Evolutionary conservation across 2,888 invertebrate species (phyloP).

Genomic region (Watsonalla binaria): DNA sequence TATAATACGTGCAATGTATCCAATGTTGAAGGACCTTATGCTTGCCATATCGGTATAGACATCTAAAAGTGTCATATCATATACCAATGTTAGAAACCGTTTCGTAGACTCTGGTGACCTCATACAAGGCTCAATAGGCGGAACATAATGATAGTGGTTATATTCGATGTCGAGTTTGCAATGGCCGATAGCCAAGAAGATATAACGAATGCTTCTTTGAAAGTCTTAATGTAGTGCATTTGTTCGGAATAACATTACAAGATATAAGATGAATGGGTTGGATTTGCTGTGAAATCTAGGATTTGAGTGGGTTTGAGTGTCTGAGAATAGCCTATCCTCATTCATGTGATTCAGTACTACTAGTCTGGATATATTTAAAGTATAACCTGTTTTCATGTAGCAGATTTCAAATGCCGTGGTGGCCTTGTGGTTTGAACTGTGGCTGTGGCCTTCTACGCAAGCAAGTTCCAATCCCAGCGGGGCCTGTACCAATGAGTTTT

Average conservation of each 20-base stretch:
- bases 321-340: not conserved
- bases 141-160: slow-evolving; percentile 2
- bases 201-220: slow-evolving; percentile 4
- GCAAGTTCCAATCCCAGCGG: too few relatives aligned
- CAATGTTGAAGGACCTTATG: too few relatives aligned
- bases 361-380: not conserved
- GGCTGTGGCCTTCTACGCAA: too few relatives aligned
- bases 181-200: slow-evolving; percentile 3
- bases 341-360: not conserved
- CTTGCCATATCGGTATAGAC: too few relatives aligned
- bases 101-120: not conserved
- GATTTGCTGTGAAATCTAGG: not conserved
- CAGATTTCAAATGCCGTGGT: too few relatives aligned
- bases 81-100: not conserved
- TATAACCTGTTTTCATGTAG: not conserved
- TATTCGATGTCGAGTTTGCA: not conserved
- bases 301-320: not conserved
- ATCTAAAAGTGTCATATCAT: not conserved
- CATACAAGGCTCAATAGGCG: not conserved
- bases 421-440: too few relatives aligned
- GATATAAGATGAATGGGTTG: not conserved
- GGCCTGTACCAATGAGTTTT: too few relatives aligned
- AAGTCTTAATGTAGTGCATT: slow-evolving; percentile 3
- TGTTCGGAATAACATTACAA: not conserved
- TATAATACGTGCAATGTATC: too few relatives aligned